Conservation (phyloP, 2,113 vertebrate genomes). For the Psilopsiagon aurifrons region DNA sequence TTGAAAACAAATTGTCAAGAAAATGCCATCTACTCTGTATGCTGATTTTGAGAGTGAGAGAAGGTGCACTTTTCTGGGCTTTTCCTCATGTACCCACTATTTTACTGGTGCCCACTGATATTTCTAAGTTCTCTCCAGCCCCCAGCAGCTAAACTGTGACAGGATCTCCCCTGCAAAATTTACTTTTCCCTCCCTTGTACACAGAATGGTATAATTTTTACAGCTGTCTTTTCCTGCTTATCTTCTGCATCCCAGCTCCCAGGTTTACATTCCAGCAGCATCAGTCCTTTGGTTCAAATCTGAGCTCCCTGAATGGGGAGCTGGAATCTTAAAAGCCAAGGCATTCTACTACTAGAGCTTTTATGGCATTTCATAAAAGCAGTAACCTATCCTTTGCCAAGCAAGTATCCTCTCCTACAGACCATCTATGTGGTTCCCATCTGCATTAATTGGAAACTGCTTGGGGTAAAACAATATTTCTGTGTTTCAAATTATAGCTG, state of each 20-base stretch:
- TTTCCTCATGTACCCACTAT: neutral
- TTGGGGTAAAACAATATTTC: neutral
- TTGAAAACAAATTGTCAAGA: neutral
- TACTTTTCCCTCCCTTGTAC: neutral
- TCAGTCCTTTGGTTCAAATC: neutral
- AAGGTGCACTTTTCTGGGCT: neutral
- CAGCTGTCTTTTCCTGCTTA: neutral
- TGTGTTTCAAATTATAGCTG: neutral
- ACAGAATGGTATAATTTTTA: neutral
- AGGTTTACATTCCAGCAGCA: neutral
- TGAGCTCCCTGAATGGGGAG: neutral
- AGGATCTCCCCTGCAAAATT: neutral
- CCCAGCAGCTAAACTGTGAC: neutral
- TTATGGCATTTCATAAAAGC: constrained; percentile 13
- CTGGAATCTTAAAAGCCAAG: neutral
- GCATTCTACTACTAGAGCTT: neutral
- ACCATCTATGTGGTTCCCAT: constrained; percentile 25
- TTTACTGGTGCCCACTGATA: neutral
- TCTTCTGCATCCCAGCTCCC: neutral
- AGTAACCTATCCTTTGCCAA: neutral
- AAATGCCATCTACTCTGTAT: neutral
- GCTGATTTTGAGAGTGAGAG: neutral
- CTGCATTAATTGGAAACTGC: constrained; percentile 52
- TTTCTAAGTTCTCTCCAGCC: neutral
- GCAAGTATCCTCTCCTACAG: constrained; percentile 30